A percentile compares a stretch with the other conserved stretches of the same genome.
Conservation (phyloP, 2,888 invertebrate genomes). For the Protonemura montana region DNA sequence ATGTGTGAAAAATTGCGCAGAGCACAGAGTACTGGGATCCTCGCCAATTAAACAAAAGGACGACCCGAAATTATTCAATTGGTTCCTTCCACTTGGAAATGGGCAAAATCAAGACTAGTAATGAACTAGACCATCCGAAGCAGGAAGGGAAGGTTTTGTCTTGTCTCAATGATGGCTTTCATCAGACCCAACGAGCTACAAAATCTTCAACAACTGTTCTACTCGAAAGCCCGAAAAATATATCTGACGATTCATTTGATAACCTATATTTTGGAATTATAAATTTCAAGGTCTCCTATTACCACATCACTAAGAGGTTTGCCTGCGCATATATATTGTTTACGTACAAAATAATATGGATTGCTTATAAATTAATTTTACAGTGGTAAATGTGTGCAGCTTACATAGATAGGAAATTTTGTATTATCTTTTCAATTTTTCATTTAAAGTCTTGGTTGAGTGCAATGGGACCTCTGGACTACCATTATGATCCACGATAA, state of each 20-base stretch:
- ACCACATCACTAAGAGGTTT: constrained; percentile 43
- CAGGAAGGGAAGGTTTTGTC: neutral
- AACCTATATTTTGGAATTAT: constrained; percentile 39
- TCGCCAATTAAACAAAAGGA: neutral
- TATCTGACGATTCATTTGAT: neutral
- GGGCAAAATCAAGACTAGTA: neutral
- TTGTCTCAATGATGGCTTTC: neutral
- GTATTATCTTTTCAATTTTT: too few species aligned
- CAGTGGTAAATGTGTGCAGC: too few species aligned
- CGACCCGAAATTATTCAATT: neutral
- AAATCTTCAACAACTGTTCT: neutral
- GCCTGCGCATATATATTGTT: neutral
- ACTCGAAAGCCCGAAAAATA: neutral
- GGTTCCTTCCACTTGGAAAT: neutral
- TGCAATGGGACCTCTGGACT: too few species aligned
- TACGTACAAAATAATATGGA: too few species aligned
- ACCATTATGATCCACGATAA: too few species aligned
- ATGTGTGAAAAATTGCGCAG: neutral
- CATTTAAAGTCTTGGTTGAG: too few species aligned
- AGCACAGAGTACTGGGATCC: neutral
- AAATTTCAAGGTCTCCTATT: constrained; percentile 41
- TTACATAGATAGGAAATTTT: too few species aligned
- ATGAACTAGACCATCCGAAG: neutral
- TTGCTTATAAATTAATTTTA: too few species aligned
- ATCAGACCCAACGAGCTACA: neutral